Percentiles rank a stretch among this genome's conserved stretches.
These are phyloP conservation scores for Dendrolimus pini DNA, from an alignment of 2,888 invertebrate species.

Conservation along the genomic window DNA sequence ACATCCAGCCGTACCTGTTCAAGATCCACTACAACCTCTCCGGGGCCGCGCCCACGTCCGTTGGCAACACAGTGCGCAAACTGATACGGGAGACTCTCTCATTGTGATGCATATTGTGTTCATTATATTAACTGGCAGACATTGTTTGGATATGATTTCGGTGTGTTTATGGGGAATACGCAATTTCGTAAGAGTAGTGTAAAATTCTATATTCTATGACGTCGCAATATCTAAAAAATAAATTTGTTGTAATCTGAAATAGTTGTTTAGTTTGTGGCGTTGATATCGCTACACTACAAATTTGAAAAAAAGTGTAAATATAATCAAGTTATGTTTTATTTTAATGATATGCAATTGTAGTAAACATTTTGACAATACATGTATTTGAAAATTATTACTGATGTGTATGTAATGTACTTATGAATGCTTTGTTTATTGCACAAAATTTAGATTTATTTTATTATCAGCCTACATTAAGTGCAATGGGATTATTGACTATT, in stretches of 20 bases:
- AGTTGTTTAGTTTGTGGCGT: conserved; percentile 3
- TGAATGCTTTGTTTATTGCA: conserved; percentile 25
- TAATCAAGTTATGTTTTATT: conserved; percentile 10
- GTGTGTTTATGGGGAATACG: too few species aligned
- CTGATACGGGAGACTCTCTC: conserved; percentile 91
- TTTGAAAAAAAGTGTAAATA: conserved; percentile 12
- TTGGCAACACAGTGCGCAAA: conserved; percentile 93
- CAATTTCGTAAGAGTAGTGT: too few species aligned
- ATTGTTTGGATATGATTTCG: background rate
- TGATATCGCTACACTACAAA: too few species aligned
- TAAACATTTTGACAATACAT: conserved; percentile 22
- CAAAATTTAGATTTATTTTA: conserved; percentile 8
- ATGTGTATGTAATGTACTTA: conserved; percentile 26
- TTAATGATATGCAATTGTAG: conserved; percentile 17
- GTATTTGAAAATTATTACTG: conserved; percentile 17
- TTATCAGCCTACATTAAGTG: background rate
- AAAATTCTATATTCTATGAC: too few species aligned
- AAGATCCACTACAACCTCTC: conserved; percentile 91
- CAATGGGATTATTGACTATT: too few species aligned
- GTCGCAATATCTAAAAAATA: too few species aligned
- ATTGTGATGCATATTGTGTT: conserved; percentile 74
- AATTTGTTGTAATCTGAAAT: background rate
- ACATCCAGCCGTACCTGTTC: conserved; percentile 98
- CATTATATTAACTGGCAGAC: conserved; percentile 8
- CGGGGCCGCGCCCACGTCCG: conserved; percentile 86